phyloP scores from a whole-genome alignment of 30 jellyfish, hydroid and myxozoan genomes.

The Aurelia sp. region DNA sequence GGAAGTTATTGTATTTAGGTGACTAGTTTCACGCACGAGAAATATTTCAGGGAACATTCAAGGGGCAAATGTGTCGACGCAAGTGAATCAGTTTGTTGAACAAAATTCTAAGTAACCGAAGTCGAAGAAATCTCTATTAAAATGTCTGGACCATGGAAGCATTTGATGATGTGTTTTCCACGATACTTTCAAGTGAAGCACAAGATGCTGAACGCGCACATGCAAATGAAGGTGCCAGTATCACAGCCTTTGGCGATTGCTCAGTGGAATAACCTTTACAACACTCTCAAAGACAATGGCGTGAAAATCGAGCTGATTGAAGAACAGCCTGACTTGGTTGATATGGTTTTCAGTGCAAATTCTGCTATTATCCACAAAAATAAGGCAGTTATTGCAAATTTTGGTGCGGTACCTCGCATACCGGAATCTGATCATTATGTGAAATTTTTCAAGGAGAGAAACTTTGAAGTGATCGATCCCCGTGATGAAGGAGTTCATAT shows the following conservation, averaged over 20 bases:
- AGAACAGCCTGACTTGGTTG: conserved; percentile 67
- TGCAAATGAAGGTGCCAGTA: conserved; percentile 59
- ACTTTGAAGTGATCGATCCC: conserved; percentile 75
- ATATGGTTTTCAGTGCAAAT: conserved; percentile 73
- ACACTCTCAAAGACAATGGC: conserved; percentile 47
- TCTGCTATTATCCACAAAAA: conserved; percentile 62
- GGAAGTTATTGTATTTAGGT: too few relatives aligned
- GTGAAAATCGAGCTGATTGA: conserved; percentile 54
- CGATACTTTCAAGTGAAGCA: conserved; percentile 59
- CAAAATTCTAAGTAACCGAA: too few relatives aligned
- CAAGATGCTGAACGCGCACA: conserved; percentile 59
- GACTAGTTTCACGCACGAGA: too few relatives aligned
- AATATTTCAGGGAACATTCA: too few relatives aligned
- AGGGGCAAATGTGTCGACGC: too few relatives aligned
- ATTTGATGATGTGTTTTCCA: conserved; percentile 68
- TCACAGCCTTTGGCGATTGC: conserved; percentile 24
- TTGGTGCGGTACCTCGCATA: conserved; percentile 70
- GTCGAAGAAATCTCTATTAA: background rate
- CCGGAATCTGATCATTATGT: conserved; percentile 63
- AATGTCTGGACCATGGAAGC: conserved; percentile 73
- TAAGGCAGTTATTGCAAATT: conserved; percentile 60
- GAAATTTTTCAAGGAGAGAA: conserved; percentile 63
- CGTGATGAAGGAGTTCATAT: conserved; percentile 65
- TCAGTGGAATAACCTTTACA: conserved; percentile 60
- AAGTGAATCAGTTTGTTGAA: too few relatives aligned